Base-by-base conservation (phyloP, 92 coral and sea anemone genomes). In the Epizoanthus rinbou region DNA sequence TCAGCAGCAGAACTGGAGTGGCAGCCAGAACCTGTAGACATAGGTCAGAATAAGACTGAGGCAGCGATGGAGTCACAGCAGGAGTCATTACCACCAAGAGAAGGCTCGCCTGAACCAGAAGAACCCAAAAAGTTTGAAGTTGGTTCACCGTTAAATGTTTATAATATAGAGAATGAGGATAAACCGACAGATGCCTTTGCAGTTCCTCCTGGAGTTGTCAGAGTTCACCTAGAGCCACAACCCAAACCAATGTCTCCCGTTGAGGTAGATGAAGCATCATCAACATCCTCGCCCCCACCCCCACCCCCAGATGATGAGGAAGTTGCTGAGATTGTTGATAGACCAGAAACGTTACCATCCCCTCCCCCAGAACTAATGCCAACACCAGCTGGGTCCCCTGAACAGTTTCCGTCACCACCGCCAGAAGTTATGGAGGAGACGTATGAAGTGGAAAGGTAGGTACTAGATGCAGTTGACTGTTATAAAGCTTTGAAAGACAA, bases 191-290 rank as follows among this genome's bases (percentile, higher is more conserved):
- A 72, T 23, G 90, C 88, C 69, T 85, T 92, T 62, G 74, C 86
- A 59, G 82, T 92, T 39, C 97, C 93, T 18, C 94, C 92, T 57
- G 97, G 91, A 31, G 93, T 88, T 19, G 86, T 89, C 28, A 85
- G 88, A 69, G 84, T 93, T 69, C 91, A 89, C 76, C 73, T 80
- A 60, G 86, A 86, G 71, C 98, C 94, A 0, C 98, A 93, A 41
- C 98, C 94, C 9, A 91, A 90, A 54, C 98, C 98, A 35, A 92
- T 94, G 16, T 91, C 94, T 43, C 98, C 98, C 3, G 86, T 93
- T 58, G 98, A 93, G 67, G 98, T 93, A 53, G 92, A 91, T 79
- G 94, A 82, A 53, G 86, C 86, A 10, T 94, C 92, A 2, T 85
- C 98, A 56, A 74, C 92, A 18, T 86, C 91, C 53, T 94, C 94